phyloP scores from a whole-genome alignment of 2,797 vertebrate species.

The Spinibarbus caldwelli region DNA sequence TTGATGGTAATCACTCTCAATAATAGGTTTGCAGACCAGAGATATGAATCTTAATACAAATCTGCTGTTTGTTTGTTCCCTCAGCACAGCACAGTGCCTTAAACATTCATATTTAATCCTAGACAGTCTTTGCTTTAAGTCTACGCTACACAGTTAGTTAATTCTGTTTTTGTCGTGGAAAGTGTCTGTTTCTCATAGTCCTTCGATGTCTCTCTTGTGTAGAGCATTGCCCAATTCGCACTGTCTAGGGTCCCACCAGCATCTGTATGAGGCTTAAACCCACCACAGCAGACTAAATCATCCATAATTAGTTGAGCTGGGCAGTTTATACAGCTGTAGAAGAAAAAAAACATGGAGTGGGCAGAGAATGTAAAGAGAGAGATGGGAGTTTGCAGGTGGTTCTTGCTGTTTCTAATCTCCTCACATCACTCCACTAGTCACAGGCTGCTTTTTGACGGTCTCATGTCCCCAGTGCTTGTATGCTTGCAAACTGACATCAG shows the following conservation, averaged over 20 bases:
- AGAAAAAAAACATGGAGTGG: constrained; percentile 61
- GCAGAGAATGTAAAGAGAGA: constrained; percentile 38
- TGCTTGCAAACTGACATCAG: constrained; percentile 48
- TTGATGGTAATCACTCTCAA: constrained; percentile 10
- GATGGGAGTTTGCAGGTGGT: constrained; percentile 68
- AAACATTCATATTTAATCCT: constrained; percentile 32
- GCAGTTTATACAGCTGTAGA: constrained; percentile 53
- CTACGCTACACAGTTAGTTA: constrained; percentile 14
- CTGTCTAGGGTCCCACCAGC: constrained; percentile 11
- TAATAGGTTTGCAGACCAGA: neutral
- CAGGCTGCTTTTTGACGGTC: constrained; percentile 67
- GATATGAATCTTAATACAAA: constrained; percentile 8
- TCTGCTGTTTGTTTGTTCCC: constrained; percentile 30
- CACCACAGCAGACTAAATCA: constrained; percentile 35
- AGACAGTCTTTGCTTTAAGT: constrained; percentile 8
- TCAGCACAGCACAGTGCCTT: neutral
- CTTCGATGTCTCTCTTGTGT: neutral
- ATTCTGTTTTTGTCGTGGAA: constrained; percentile 3
- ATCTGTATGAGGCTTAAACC: constrained; percentile 53
- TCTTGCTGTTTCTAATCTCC: constrained; percentile 35
- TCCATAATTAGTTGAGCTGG: constrained; percentile 65
- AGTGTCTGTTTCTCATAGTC: neutral
- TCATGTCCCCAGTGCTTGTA: constrained; percentile 37
- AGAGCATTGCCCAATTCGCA: constrained; percentile 26
- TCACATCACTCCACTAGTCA: constrained; percentile 49